A percentile compares a stretch with the other conserved stretches of the same genome.
Evolutionary conservation across 2,888 invertebrate genomes (phyloP).

Genomic region (Thysanoteuthis rhombus): DNA sequence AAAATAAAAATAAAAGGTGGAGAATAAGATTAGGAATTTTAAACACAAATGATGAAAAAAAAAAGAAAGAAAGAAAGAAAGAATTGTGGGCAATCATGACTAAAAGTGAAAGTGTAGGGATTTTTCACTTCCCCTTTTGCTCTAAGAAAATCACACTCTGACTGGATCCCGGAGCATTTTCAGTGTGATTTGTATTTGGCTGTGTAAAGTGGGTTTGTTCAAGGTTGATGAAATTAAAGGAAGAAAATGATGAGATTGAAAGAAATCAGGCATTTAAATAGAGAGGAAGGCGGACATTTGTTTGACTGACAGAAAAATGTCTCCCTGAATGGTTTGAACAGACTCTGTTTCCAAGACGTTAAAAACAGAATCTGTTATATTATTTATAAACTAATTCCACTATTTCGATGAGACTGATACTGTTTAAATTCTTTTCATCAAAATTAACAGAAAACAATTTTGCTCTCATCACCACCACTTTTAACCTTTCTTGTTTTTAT

Average conservation of each 20-base stretch:
- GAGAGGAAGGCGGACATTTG: background rate
- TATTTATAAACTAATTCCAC: too few species aligned
- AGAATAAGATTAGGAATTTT: background rate
- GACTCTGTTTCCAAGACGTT: background rate
- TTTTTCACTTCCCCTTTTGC: background rate
- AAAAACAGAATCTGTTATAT: too few species aligned
- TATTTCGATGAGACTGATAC: too few species aligned
- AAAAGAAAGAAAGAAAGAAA: background rate
- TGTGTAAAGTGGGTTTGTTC: background rate
- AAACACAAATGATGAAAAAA: background rate
- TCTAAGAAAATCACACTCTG: background rate
- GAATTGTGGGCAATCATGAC: background rate
- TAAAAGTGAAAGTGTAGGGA: background rate
- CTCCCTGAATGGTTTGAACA: background rate
- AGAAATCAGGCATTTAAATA: background rate
- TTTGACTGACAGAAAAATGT: background rate
- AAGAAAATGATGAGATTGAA: background rate
- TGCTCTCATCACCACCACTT: too few species aligned
- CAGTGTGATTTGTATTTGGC: background rate
- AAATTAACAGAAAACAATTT: background rate
- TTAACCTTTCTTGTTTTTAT: too few species aligned
- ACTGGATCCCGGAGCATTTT: background rate
- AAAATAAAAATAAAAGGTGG: background rate
- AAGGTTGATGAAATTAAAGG: background rate
- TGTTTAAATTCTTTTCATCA: background rate